A percentile compares a stretch with the other conserved stretches of the same genome.
phyloP scores from a whole-genome alignment of 2,797 vertebrate genomes.

The Phoebastria nigripes region DNA sequence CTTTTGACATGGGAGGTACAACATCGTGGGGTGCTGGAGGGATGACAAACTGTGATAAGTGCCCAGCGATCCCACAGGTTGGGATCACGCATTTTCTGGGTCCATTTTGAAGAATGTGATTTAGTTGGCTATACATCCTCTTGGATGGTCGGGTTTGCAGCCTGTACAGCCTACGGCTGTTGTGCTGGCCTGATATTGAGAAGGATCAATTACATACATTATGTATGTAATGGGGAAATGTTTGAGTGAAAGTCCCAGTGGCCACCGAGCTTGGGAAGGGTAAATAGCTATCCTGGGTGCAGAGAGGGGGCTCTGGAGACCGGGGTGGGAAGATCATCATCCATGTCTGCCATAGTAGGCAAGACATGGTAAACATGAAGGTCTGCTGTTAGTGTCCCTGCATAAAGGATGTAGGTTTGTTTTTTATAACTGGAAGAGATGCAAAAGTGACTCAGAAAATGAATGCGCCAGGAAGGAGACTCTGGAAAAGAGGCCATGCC shows the following conservation, averaged over 20 bases:
- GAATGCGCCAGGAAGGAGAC: neutral
- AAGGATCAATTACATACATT: no score
- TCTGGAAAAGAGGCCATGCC: neutral
- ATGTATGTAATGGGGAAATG: neutral
- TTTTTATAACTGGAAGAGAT: neutral
- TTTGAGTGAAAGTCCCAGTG: neutral
- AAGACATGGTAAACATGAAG: neutral
- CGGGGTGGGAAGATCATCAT: neutral
- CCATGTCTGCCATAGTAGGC: fast-evolving
- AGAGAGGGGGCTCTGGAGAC: neutral
- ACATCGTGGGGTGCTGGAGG: neutral
- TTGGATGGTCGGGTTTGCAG: neutral
- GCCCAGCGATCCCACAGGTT: fast-evolving
- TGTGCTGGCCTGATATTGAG: neutral
- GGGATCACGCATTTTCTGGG: fast-evolving
- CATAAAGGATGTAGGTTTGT: neutral
- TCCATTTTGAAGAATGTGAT: neutral
- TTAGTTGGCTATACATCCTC: neutral
- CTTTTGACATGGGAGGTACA: neutral
- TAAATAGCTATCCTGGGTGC: fast-evolving
- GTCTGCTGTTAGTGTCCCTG: neutral
- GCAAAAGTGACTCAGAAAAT: neutral
- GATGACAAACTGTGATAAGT: neutral
- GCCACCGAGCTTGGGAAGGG: neutral
- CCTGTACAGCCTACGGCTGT: neutral